Base-by-base conservation (phyloP, 2,888 invertebrate species). In the Drosophila imparisetae region DNA sequence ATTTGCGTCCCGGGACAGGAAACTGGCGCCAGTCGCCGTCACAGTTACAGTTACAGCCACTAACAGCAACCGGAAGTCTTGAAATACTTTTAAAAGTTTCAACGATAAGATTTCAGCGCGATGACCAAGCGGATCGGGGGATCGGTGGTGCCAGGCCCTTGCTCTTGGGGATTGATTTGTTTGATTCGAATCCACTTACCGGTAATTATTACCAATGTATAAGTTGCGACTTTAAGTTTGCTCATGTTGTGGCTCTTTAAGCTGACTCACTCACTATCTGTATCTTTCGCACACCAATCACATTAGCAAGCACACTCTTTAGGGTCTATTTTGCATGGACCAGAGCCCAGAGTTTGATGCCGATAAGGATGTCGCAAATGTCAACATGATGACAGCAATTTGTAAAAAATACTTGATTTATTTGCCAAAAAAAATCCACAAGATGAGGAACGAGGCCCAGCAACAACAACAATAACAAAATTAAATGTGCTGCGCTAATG, bases 381-480 rank as follows among this genome's bases (percentile, higher is more conserved):
- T 87, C 90, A 86, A 81, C 89, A 80, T 83, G 90, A 86, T 90
- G 86, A 90, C 90, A 86, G 83, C 86, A 90, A 87, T 87, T 87
- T 87, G 90, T 87, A 88, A 81, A 90, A 86, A 89, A 90, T 86
- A 75, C 84, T 84, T 90, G 89, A 86, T 89, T 87, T 89, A 86
- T 90, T 80, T 83, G 66, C 68, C 54, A 54, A 58, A 66, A 70
- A 71, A 58, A 73, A 62, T 55, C 63, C 73, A 53, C 36, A 60
- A 54, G 42, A 52, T 40, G 45, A 27, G 62, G 10, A 21, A 40
- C 29, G 57, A 29, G 18, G 21, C 40, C 38, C 45, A 60, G 45
- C n/a, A 32, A 11, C 29, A 55, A 42, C 40, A 69, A 49, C 70
- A 76, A 71, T 48, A 77, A 68, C 73, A 75, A 86, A 85, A 89